Conservation (phyloP, 2,888 invertebrate species). For the Magallana nippona region DNA sequence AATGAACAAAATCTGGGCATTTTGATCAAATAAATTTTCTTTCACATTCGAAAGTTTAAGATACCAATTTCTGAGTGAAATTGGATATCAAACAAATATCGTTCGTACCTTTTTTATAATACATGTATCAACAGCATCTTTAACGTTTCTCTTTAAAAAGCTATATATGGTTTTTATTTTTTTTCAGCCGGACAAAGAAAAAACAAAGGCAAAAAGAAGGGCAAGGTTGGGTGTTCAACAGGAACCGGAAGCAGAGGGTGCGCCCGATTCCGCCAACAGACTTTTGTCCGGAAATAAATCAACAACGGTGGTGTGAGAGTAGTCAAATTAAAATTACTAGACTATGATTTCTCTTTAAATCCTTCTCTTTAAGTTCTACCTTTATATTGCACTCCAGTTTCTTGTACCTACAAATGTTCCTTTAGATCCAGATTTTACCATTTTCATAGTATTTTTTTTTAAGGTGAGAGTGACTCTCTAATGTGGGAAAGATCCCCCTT, state of each 20-base stretch:
- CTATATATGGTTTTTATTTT: not conserved
- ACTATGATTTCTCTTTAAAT: not conserved
- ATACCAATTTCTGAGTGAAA: too few relatives aligned
- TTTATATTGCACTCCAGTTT: not conserved
- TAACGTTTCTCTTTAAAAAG: not conserved
- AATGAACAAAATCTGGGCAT: constrained; percentile 36
- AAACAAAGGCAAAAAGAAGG: not conserved
- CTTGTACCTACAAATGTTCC: not conserved
- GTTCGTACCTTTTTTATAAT: too few relatives aligned
- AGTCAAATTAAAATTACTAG: not conserved
- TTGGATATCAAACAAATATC: too few relatives aligned
- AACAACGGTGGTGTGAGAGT: not conserved
- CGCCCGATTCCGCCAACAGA: not conserved
- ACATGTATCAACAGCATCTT: too few relatives aligned
- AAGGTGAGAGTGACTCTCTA: too few relatives aligned
- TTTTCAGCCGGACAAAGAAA: constrained; percentile 13
- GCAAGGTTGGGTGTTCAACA: not conserved
- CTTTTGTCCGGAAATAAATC: constrained; percentile 18
- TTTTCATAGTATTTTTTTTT: not conserved
- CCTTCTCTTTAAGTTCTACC: not conserved
- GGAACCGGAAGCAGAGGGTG: not conserved
- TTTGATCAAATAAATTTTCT: too few relatives aligned
- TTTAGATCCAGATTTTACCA: not conserved
- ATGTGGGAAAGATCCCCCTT: too few relatives aligned
- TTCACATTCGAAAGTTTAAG: too few relatives aligned